These are phyloP conservation scores for Rousettus leschenaultii DNA, from an alignment of 2,113 vertebrate species.

Conservation along the genomic window DNA sequence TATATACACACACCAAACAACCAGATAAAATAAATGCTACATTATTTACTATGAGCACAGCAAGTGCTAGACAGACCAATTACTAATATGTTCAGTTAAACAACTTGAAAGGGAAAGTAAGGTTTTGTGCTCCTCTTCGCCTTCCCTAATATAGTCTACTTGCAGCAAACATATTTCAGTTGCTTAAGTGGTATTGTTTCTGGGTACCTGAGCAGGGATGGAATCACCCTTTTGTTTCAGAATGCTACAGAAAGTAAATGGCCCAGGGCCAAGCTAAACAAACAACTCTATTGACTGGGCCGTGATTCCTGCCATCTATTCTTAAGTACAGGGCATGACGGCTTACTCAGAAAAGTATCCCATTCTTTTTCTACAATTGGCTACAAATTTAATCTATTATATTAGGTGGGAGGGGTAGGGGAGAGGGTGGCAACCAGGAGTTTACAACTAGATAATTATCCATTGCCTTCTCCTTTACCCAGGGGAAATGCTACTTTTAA, in stretches of 20 bases:
- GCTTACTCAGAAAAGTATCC: neutral
- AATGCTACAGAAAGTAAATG: neutral
- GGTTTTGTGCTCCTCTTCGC: neutral
- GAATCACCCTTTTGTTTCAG: neutral
- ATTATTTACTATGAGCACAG: conserved; percentile 14
- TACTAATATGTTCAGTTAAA: conserved; percentile 24
- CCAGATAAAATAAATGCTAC: conserved; percentile 34
- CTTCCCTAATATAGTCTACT: neutral
- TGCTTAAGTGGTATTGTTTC: neutral
- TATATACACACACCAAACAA: conserved; percentile 9
- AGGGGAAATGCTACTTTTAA: neutral
- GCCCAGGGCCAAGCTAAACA: neutral
- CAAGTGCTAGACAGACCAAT: conserved; percentile 1
- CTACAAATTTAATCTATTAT: neutral
- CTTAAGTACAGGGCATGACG: neutral
- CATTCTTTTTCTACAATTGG: neutral
- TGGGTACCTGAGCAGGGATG: conserved; percentile 28
- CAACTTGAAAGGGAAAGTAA: neutral
- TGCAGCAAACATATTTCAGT: neutral
- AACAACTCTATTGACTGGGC: neutral
- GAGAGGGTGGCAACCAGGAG: neutral
- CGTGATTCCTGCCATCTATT: neutral
- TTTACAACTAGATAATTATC: neutral
- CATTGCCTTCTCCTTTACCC: neutral
- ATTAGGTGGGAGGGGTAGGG: neutral